Conservation (phyloP, 2,888 invertebrate species). For the Epinotia bilunana region DNA sequence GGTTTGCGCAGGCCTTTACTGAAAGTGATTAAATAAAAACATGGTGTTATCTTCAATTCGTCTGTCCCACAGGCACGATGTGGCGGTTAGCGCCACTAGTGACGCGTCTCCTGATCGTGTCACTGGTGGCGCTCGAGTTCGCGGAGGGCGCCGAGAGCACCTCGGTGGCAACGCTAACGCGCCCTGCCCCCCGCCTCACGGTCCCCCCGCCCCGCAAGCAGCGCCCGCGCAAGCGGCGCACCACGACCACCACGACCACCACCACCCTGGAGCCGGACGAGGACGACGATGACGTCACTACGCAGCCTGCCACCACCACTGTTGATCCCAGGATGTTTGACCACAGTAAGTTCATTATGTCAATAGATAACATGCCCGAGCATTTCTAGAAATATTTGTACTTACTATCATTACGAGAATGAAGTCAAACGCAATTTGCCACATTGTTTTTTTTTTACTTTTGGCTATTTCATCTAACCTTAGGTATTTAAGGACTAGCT, state of each 20-base stretch:
- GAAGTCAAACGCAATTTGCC: too few relatives aligned
- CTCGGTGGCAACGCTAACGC: slow-evolving; percentile 45
- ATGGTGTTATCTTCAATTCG: slow-evolving; percentile 15
- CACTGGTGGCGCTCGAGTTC: slow-evolving; percentile 78
- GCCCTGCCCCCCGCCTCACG: slow-evolving; percentile 50
- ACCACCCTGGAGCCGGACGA: slow-evolving; percentile 65
- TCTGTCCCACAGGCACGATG: slow-evolving; percentile 68
- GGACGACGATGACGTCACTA: slow-evolving; percentile 66
- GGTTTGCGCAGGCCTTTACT: too few relatives aligned
- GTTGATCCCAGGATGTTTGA: slow-evolving; percentile 72
- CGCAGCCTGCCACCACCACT: slow-evolving; percentile 67
- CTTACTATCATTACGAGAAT: too few relatives aligned
- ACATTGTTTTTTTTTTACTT: too few relatives aligned
- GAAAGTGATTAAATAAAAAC: not conserved
- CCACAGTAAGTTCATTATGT: slow-evolving; percentile 69
- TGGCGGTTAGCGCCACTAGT: slow-evolving; percentile 77
- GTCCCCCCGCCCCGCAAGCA: slow-evolving; percentile 49
- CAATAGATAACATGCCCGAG: not conserved
- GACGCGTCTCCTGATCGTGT: slow-evolving; percentile 71
- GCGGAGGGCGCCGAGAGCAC: slow-evolving; percentile 63
- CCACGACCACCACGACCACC: slow-evolving; percentile 69
- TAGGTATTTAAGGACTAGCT: too few relatives aligned
- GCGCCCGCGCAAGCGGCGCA: slow-evolving; percentile 65
- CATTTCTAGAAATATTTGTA: too few relatives aligned
- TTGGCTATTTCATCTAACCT: too few relatives aligned